Evolutionary conservation across 2,888 invertebrate species (phyloP).

Genomic region (Oscheius sp.): DNA sequence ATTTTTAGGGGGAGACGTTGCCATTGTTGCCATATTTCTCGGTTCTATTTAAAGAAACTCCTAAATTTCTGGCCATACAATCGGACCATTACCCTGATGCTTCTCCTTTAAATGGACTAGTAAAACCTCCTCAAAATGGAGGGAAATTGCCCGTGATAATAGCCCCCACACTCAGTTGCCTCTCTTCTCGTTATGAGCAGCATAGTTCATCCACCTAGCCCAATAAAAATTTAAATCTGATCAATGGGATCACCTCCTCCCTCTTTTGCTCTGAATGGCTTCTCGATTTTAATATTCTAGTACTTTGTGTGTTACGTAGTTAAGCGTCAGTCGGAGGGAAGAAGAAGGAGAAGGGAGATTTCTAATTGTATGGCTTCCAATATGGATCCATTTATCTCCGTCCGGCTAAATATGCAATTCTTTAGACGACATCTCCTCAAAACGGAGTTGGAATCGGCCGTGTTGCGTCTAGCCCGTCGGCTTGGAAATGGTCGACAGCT

Average conservation of each 20-base stretch:
- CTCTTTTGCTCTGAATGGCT: background rate
- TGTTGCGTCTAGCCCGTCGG: conserved; percentile 66
- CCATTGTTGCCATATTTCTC: no score
- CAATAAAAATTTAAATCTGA: background rate
- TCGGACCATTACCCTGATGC: no score
- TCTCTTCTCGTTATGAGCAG: no score
- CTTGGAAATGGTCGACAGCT: conserved; percentile 58
- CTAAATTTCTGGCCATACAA: no score
- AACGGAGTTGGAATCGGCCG: conserved; percentile 70
- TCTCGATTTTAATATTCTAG: background rate
- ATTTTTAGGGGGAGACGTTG: no score
- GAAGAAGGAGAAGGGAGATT: background rate
- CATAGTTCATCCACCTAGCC: background rate
- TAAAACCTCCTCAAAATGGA: background rate
- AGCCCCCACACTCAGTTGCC: background rate
- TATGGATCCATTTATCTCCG: background rate
- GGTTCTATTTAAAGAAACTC: no score
- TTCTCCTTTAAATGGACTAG: no score
- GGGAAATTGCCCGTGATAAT: conserved; percentile 30
- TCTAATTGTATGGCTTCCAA: background rate
- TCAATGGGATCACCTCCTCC: background rate
- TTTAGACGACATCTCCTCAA: conserved; percentile 51
- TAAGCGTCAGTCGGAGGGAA: no score
- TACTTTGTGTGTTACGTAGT: no score
- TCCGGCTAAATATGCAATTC: background rate